phyloP scores from a whole-genome alignment of 1,140 invertebrate genomes.

The Drosophila ercepeae region DNA sequence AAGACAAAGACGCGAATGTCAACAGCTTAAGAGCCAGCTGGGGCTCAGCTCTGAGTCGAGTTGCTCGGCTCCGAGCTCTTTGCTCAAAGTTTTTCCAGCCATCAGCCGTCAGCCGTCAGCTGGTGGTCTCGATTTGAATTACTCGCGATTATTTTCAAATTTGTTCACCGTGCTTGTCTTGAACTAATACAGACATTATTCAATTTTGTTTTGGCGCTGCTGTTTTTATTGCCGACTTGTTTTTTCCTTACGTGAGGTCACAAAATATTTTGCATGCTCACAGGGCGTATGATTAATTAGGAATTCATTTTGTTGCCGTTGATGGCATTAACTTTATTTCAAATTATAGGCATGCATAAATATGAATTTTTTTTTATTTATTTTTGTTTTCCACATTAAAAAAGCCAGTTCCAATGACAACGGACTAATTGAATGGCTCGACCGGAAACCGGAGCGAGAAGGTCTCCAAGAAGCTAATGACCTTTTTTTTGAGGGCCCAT shows the following conservation, averaged over 20 bases:
- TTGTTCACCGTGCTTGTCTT: constrained; percentile 50
- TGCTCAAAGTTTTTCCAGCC: constrained; percentile 34
- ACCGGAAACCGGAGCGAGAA: constrained; percentile 59
- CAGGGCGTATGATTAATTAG: constrained; percentile 72
- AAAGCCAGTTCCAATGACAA: constrained; percentile 34
- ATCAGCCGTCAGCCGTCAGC: not conserved
- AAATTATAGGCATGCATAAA: constrained; percentile 26
- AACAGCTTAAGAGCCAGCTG: constrained; percentile 47
- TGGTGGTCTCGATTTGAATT: constrained; percentile 65
- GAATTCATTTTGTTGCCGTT: constrained; percentile 50
- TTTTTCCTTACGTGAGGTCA: constrained; percentile 54
- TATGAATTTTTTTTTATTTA: constrained; percentile 35
- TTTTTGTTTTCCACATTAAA: constrained; percentile 37
- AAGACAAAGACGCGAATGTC: constrained; percentile 73
- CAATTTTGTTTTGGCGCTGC: constrained; percentile 42
- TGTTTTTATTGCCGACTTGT: constrained; percentile 20
- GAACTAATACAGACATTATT: constrained; percentile 69
- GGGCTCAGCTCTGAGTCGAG: constrained; percentile 20
- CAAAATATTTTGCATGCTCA: constrained; percentile 68
- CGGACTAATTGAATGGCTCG: constrained; percentile 31
- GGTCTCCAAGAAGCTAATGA: constrained; percentile 34
- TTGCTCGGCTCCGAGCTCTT: not conserved
- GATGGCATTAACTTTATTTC: constrained; percentile 24
- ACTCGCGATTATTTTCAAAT: constrained; percentile 65
- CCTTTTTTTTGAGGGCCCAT: constrained; percentile 20